A percentile compares a stretch with the other conserved stretches of the same genome.
Evolutionary conservation across 2,888 invertebrate genomes (phyloP).

Genomic region (Leptinotarsa juncta): DNA sequence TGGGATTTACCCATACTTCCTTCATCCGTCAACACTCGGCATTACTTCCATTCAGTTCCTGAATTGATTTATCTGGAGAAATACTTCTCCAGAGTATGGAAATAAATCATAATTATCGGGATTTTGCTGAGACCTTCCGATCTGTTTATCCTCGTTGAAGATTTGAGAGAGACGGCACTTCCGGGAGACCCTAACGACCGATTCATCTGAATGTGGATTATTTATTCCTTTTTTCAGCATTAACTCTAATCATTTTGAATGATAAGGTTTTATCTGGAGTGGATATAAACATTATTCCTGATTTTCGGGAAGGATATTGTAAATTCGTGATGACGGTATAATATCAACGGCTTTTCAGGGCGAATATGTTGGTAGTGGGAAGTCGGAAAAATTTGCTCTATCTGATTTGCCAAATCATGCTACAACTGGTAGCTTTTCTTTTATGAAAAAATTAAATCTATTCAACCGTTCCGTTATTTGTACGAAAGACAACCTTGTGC

Average conservation of each 20-base stretch:
- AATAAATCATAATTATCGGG: constrained; percentile 54
- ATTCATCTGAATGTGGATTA: constrained; percentile 64
- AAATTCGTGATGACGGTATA: constrained; percentile 28
- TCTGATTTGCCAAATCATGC: too few relatives aligned
- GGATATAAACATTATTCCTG: constrained; percentile 62
- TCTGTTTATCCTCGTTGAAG: constrained; percentile 54
- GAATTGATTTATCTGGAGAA: constrained; percentile 44
- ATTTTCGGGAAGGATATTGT: constrained; percentile 51
- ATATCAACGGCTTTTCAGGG: not conserved
- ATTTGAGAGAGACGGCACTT: constrained; percentile 52
- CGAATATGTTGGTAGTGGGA: too few relatives aligned
- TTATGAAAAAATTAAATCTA: too few relatives aligned
- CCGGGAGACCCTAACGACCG: constrained; percentile 61
- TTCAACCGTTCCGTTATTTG: too few relatives aligned
- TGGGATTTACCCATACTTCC: too few relatives aligned
- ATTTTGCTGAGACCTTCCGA: constrained; percentile 44
- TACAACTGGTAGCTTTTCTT: too few relatives aligned
- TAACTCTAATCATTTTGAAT: constrained; percentile 64
- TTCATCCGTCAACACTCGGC: constrained; percentile 14
- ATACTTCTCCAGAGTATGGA: constrained; percentile 39
- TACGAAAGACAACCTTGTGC: too few relatives aligned
- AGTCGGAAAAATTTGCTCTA: too few relatives aligned
- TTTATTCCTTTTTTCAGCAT: constrained; percentile 63
- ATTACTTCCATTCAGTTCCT: constrained; percentile 10
- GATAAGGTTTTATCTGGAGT: constrained; percentile 61